Evolutionary conservation across 2,797 vertebrate species (phyloP).

Genomic region (Muscicapa striata): DNA sequence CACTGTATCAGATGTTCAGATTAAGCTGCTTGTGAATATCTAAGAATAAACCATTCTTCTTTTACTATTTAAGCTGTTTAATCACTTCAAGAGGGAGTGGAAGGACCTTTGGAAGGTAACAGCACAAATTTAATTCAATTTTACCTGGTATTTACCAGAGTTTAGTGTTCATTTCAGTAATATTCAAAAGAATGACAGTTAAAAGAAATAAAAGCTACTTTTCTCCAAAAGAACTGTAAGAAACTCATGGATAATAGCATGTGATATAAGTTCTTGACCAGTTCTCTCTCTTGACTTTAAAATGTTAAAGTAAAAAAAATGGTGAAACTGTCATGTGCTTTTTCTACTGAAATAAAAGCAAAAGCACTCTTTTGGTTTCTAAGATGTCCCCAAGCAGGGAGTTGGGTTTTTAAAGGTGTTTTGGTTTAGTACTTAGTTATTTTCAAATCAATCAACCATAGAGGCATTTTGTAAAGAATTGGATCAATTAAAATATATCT

Average conservation of each 20-base stretch:
- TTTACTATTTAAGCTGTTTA: slow-evolving; percentile 19
- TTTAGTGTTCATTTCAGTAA: background rate
- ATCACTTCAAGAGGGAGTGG: background rate
- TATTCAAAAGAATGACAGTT: background rate
- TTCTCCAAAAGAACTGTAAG: background rate
- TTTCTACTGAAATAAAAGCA: background rate
- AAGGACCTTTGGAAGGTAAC: background rate
- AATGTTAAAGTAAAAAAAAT: background rate
- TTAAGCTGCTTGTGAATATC: slow-evolving; percentile 15
- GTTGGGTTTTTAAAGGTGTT: background rate
- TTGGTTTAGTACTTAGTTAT: background rate
- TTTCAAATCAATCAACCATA: background rate
- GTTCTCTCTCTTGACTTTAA: background rate
- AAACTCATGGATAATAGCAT: background rate
- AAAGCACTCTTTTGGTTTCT: background rate
- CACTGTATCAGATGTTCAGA: background rate
- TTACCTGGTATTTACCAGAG: background rate
- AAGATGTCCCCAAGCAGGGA: background rate
- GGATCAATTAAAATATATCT: rapidly evolving
- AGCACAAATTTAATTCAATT: background rate
- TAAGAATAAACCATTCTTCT: slow-evolving; percentile 34
- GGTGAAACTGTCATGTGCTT: background rate
- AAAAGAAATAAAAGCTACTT: background rate
- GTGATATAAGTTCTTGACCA: rapidly evolving
- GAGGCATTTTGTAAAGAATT: background rate